Evolutionary conservation across 2,888 invertebrate species (phyloP), one percentile per base, ranked within the genome.

Genomic region (Eupithecia abbreviata): DNA sequence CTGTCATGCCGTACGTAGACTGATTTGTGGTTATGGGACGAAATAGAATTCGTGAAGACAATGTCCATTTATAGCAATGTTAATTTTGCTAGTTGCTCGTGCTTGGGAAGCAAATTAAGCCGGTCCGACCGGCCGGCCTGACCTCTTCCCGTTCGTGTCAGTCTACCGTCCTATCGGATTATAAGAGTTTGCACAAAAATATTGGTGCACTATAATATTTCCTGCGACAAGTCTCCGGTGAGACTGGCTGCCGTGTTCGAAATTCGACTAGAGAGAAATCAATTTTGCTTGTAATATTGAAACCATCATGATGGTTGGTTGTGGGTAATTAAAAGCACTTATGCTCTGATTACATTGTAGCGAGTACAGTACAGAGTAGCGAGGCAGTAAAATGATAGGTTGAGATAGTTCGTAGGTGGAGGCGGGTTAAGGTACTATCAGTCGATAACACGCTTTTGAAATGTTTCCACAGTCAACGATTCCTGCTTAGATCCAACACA

Each of bases 1-100:
- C 68, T 69, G 69, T 69, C 66, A 66, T 66, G 4, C 69, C 15
- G 9, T 30, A 69, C 10, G 69, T 45, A 13, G 69, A 47, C 47
- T 69, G 69, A 69, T 47, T 18, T 18, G 43, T 68, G 47, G 58
- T 58, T 10, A 30, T 30, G n/a, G 47, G 30, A 68, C n/a, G 45
- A 45, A 43, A 45, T 18, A 6, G n/a, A 45, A 69, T 13, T 18
- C 15, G 47, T 3, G 15, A 49, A 18, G 18, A 18, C 18, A 47
- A 18, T 18, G n/a, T 45, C 69, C 10, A 45, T 45, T 49, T 58
- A 58, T 58, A 51, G 51, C 51, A 15, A 51, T 51, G 51, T 5
- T 49, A 51, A 51, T 51, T 5, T 2, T 51, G 51, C n/a, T 51
- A 10, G 51, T 15, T 51, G 15, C 7, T 51, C 51, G 15, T 51